Conservation (phyloP, 2,888 invertebrate genomes). For the Dasysyrphus albostriatus region DNA sequence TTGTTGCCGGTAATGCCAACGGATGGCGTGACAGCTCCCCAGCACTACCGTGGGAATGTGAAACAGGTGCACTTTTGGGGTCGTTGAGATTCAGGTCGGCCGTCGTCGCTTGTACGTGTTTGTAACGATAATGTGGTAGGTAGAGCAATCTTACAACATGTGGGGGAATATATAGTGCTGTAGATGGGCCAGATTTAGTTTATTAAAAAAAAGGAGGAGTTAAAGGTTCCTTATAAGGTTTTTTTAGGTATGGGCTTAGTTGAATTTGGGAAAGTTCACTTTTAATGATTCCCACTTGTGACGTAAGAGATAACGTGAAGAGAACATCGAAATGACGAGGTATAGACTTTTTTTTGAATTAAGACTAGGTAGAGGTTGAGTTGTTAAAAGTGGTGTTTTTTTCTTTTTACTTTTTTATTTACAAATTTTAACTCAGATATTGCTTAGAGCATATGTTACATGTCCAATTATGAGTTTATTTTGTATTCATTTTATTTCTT, state of each 20-base stretch:
- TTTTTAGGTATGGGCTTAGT: background rate
- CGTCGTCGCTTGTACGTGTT: conserved; percentile 25
- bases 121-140: conserved; percentile 28
- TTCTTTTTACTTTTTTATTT: no score
- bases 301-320: no score
- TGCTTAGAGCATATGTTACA: no score
- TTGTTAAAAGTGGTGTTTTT: no score
- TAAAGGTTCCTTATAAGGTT: conserved; percentile 12
- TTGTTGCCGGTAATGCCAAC: conserved; percentile 70
- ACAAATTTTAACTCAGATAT: no score
- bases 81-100: conserved; percentile 71
- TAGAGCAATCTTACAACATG: conserved; percentile 13
- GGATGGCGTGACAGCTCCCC: conserved; percentile 73
- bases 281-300: background rate
- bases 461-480: no score
- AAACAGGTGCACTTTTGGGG: conserved; percentile 76
- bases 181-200: conserved; percentile 6
- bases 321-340: no score
- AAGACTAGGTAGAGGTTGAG: no score
- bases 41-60: conserved; percentile 74
- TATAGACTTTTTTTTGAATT: no score
- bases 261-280: conserved; percentile 19
- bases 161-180: conserved; percentile 12
- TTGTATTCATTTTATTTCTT: no score
- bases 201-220: conserved; percentile 12